Conservation (phyloP, 2,797 vertebrate genomes). For the Melanotaenia nigrans region DNA sequence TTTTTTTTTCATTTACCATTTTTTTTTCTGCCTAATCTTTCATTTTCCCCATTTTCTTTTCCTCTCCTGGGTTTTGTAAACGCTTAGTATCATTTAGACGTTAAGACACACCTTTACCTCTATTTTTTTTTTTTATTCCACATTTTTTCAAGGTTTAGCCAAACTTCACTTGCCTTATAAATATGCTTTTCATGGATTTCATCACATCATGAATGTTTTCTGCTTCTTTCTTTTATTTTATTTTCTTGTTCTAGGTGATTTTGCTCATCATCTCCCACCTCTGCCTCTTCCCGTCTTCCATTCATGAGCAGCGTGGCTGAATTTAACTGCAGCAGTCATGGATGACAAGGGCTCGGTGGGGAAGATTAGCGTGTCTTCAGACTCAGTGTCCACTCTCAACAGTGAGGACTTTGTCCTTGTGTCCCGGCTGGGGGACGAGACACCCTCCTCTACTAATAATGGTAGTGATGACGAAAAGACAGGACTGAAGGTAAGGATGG, state of each 20-base stretch:
- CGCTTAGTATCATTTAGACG: neutral
- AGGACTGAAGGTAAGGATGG: constrained; percentile 96
- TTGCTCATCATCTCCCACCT: constrained; percentile 86
- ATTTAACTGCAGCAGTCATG: constrained; percentile 93
- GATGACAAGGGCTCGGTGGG: constrained; percentile 99
- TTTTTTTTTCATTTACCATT: too few relatives aligned
- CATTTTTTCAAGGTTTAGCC: too few relatives aligned
- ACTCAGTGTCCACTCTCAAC: constrained; percentile 99
- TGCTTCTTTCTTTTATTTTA: constrained; percentile 67
- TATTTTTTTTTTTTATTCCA: too few relatives aligned
- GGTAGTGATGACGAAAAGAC: constrained; percentile 99
- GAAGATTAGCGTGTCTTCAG: constrained; percentile 99
- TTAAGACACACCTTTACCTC: too few relatives aligned
- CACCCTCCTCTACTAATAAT: constrained; percentile 97
- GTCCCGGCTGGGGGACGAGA: constrained; percentile 98
- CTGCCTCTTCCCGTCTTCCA: constrained; percentile 76
- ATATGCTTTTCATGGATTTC: constrained; percentile 64
- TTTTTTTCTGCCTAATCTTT: constrained; percentile 2
- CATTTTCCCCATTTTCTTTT: constrained; percentile 7
- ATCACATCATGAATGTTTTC: constrained; percentile 73
- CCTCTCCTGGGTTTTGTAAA: neutral
- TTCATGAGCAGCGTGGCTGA: constrained; percentile 85
- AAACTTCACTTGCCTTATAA: constrained; percentile 30
- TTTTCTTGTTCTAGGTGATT: constrained; percentile 82
- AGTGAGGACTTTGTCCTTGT: constrained; percentile 99